Conservation (phyloP, 2,797 vertebrate genomes). For the Pitangus sulphuratus region DNA sequence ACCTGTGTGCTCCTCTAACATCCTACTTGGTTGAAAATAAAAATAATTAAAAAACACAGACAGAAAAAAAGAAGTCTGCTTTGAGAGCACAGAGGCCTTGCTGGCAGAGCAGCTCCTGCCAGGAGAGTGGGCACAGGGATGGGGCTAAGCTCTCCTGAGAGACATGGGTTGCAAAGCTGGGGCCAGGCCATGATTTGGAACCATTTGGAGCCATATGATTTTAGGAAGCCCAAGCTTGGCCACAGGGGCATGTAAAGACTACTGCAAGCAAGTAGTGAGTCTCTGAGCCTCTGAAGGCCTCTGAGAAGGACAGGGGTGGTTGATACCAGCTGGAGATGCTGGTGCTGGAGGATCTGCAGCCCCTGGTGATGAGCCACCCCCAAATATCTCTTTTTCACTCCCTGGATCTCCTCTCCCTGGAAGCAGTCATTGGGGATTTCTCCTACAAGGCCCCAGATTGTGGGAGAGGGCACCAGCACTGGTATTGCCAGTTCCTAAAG, state of each 20-base stretch:
- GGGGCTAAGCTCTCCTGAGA: background rate
- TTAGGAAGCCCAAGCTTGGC: background rate
- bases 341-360: background rate
- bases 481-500: background rate
- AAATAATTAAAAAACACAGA: background rate
- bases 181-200: background rate
- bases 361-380: rapidly evolving
- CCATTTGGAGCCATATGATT: background rate
- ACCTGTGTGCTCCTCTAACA: background rate
- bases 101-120: background rate
- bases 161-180: background rate
- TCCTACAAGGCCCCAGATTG: rapidly evolving
- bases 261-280: background rate
- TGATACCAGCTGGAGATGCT: background rate
- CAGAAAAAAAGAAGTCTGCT: background rate
- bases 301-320: background rate
- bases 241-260: background rate
- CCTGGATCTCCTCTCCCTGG: background rate
- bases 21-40: background rate
- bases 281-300: background rate
- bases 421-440: background rate
- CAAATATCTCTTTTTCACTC: background rate
- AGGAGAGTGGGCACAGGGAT: background rate
- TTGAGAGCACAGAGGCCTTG: background rate
- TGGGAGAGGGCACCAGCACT: background rate